Percentiles rank a stretch among this genome's conserved stretches.
Evolutionary conservation across 2,888 invertebrate genomes (phyloP).

Genomic region (Drepana falcataria): DNA sequence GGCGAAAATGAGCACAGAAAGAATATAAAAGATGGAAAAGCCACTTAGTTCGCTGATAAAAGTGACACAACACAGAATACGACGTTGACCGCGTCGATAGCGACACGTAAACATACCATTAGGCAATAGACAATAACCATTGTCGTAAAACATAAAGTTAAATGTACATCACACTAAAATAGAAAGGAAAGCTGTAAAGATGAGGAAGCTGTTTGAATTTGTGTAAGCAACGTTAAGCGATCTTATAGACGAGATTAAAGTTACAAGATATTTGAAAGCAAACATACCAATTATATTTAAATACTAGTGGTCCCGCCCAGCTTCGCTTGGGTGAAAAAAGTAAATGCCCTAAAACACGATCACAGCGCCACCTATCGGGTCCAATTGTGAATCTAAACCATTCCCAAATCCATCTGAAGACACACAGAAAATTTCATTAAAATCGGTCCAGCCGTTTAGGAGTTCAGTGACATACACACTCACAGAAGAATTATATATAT

Average conservation of each 20-base stretch:
- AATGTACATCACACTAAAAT: conserved; percentile 1
- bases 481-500: too few relatives aligned
- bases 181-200: conserved; percentile 7
- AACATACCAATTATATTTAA: neutral
- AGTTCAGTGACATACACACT: too few relatives aligned
- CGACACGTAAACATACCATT: neutral
- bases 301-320: too few relatives aligned
- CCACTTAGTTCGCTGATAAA: neutral
- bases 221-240: neutral
- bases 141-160: neutral
- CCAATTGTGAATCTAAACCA: too few relatives aligned
- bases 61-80: neutral
- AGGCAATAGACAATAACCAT: conserved; percentile 1
- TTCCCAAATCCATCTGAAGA: too few relatives aligned
- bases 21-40: too few relatives aligned
- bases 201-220: conserved; percentile 13
- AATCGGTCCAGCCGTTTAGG: too few relatives aligned
- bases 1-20: too few relatives aligned
- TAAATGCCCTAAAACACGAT: too few relatives aligned
- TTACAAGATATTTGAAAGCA: neutral
- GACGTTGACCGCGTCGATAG: neutral
- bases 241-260: neutral
- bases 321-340: too few relatives aligned
- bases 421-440: too few relatives aligned
- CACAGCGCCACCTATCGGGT: too few relatives aligned